Percentiles rank a stretch among this genome's conserved stretches.
These are phyloP conservation scores for Anoplius nigerrimus DNA, from an alignment of 2,888 invertebrate species.

Conservation along the genomic window DNA sequence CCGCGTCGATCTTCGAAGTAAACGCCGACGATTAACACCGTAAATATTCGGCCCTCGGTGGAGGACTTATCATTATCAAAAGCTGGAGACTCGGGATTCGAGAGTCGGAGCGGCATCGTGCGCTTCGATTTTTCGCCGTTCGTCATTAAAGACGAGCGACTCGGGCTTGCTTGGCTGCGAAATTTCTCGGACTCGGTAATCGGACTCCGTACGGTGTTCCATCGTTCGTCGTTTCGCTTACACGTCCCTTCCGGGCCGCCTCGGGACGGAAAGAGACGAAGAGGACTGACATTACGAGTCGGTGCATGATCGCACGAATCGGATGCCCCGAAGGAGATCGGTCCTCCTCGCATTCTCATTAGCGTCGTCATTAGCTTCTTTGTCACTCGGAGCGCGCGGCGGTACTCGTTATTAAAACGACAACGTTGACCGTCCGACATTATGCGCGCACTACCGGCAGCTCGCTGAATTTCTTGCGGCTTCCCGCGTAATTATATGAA, in stretches of 20 bases:
- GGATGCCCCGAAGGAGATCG: constrained; percentile 45
- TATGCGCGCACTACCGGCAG: constrained; percentile 23
- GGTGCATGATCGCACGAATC: constrained; percentile 42
- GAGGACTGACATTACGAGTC: constrained; percentile 39
- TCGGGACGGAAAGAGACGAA: constrained; percentile 17
- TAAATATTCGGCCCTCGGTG: constrained; percentile 7
- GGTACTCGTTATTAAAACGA: constrained; percentile 28
- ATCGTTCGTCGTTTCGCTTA: constrained; percentile 14
- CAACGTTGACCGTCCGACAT: constrained; percentile 36
- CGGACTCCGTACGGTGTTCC: not conserved
- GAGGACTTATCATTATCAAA: constrained; percentile 31
- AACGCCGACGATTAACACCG: constrained; percentile 34
- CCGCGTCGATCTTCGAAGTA: constrained; percentile 29
- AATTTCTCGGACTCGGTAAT: too few species aligned
- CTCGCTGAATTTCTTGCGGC: constrained; percentile 18
- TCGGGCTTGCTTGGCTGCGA: too few species aligned
- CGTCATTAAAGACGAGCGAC: not conserved
- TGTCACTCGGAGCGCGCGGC: constrained; percentile 25
- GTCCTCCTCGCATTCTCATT: constrained; percentile 41
- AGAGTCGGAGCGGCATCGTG: not conserved
- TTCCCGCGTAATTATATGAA: constrained; percentile 5
- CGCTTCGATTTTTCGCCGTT: constrained; percentile 10
- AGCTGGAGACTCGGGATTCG: not conserved
- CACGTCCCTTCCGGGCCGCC: constrained; percentile 26
- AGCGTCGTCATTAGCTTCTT: constrained; percentile 45